Percentiles rank a stretch among this genome's conserved stretches.
phyloP scores from a whole-genome alignment of 1,140 invertebrate species.

The Nilaparvata lugens region DNA sequence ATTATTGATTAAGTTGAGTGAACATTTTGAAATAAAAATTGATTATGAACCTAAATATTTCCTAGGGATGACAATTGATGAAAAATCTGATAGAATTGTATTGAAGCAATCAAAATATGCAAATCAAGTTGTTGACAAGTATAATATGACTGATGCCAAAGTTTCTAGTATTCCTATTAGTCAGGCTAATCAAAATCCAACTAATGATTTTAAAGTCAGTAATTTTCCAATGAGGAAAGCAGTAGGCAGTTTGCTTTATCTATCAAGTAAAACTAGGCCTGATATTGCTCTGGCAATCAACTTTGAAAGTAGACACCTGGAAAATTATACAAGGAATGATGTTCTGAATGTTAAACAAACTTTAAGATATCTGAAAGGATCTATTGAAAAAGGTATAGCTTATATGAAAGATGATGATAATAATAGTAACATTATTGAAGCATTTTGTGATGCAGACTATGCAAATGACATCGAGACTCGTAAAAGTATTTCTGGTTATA shows the following conservation, averaged over 20 bases:
- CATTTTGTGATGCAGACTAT: constrained; percentile 17
- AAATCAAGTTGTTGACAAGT: no score
- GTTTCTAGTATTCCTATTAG: no score
- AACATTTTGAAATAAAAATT: constrained; percentile 11
- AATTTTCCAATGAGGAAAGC: constrained; percentile 24
- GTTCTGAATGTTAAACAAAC: constrained; percentile 10
- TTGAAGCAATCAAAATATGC: no score
- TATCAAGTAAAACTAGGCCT: constrained; percentile 29
- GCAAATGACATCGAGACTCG: constrained; percentile 5
- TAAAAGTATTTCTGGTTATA: constrained; percentile 14
- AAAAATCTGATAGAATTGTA: neutral
- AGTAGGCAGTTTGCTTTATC: constrained; percentile 31
- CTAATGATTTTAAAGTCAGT: no score
- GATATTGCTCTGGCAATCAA: constrained; percentile 33
- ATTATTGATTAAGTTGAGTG: neutral
- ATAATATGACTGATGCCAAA: no score
- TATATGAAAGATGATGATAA: neutral
- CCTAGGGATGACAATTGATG: neutral
- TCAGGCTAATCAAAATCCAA: no score
- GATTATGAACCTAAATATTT: neutral
- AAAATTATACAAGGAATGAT: neutral
- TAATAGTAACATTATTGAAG: neutral
- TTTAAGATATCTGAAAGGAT: constrained; percentile 20
- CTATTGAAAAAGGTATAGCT: constrained; percentile 7
- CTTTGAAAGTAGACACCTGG: constrained; percentile 16